Evolutionary conservation across 1,140 invertebrate species (phyloP).

Genomic region (Calosoma granatense): DNA sequence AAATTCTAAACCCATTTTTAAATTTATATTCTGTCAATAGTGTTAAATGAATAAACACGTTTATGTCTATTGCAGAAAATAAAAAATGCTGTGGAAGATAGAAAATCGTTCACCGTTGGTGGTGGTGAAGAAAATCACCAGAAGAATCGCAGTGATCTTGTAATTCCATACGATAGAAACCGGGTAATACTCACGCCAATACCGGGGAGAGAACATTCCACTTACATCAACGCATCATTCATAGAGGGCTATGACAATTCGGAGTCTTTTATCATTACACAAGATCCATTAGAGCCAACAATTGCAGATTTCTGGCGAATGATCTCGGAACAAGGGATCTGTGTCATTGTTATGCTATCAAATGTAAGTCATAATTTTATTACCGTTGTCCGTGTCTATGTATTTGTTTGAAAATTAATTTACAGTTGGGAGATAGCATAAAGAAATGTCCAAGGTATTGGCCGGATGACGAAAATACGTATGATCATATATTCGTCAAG

Average conservation of each 20-base stretch:
- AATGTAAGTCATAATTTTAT: conserved; percentile 60
- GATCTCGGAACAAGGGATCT: conserved; percentile 86
- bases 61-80: conserved; percentile 55
- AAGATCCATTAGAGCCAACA: conserved; percentile 85
- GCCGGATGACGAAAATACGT: conserved; percentile 75
- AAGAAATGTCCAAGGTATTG: conserved; percentile 83
- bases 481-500: conserved; percentile 75
- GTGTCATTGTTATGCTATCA: conserved; percentile 89
- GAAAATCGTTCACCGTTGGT: conserved; percentile 71
- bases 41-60: too few species aligned
- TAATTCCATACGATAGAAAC: conserved; percentile 88
- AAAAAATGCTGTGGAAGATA: conserved; percentile 65
- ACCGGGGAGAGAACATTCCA: conserved; percentile 75
- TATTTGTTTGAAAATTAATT: conserved; percentile 15
- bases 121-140: conserved; percentile 72
- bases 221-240: conserved; percentile 95
- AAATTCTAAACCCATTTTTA: too few species aligned
- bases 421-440: conserved; percentile 50
- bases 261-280: conserved; percentile 89
- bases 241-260: conserved; percentile 93
- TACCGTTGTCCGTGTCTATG: too few species aligned
- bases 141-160: conserved; percentile 78
- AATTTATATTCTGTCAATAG: too few species aligned
- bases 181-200: conserved; percentile 76
- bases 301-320: conserved; percentile 94